Evolutionary conservation across 1,140 invertebrate species (phyloP).

Genomic region (Rhagoletis zephyria): DNA sequence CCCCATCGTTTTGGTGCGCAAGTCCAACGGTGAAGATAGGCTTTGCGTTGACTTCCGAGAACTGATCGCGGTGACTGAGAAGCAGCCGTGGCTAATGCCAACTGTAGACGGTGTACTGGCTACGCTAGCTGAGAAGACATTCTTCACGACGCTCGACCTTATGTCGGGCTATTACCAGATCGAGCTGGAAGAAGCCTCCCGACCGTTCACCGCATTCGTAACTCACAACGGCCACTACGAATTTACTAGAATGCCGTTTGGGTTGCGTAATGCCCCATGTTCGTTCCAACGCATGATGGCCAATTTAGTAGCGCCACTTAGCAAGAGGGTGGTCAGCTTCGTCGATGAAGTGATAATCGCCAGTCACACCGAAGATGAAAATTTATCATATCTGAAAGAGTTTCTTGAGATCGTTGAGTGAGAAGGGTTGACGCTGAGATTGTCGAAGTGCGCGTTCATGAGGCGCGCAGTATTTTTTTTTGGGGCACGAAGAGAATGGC

Average conservation of each 20-base stretch:
- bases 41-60: slow-evolving; percentile 38
- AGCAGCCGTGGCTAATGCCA: not conserved
- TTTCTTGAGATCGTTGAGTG: not conserved
- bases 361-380: not conserved
- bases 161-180: not conserved
- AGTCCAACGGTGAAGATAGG: slow-evolving; percentile 1
- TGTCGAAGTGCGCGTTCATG: not conserved
- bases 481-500: too few relatives aligned
- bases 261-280: not conserved
- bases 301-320: not conserved
- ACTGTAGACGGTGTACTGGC: not conserved
- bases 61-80: not conserved
- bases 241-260: slow-evolving; percentile 14
- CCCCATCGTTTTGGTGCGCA: slow-evolving; percentile 4
- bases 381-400: not conserved
- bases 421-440: not conserved
- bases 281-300: slow-evolving; percentile 1
- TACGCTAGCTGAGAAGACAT: too few relatives aligned
- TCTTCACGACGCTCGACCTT: too few relatives aligned
- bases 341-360: not conserved
- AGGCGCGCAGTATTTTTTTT: too few relatives aligned
- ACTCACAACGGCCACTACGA: not conserved
- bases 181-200: not conserved
- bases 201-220: not conserved
- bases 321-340: not conserved